These are phyloP conservation scores for Cylloceria caligata DNA, from an alignment of 2,888 invertebrate species.

Conservation along the genomic window DNA sequence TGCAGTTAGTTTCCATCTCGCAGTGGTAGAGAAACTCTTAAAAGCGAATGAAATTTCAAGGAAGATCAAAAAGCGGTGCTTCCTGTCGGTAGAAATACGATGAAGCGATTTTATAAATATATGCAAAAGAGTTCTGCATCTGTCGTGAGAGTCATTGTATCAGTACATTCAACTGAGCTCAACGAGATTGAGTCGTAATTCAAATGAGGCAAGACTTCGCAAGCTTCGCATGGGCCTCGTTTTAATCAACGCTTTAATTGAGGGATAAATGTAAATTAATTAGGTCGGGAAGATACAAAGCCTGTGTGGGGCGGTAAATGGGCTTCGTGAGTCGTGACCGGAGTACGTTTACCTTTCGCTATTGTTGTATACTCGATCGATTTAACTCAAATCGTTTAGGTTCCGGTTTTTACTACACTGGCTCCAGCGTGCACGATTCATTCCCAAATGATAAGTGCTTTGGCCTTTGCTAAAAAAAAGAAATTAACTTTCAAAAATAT, in stretches of 20 bases:
- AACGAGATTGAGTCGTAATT: constrained; percentile 41
- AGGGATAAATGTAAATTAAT: constrained; percentile 77
- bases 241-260: constrained; percentile 79
- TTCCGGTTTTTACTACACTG: background rate
- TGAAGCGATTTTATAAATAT: constrained; percentile 8
- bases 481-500: background rate
- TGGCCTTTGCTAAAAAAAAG: background rate
- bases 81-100: background rate
- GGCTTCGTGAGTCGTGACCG: constrained; percentile 68
- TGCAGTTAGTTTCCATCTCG: constrained; percentile 25
- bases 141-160: constrained; percentile 3
- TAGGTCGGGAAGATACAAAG: constrained; percentile 50
- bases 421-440: constrained; percentile 9
- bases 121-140: background rate
- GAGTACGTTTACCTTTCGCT: constrained; percentile 49
- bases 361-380: constrained; percentile 48
- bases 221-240: constrained; percentile 70
- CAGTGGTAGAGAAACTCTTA: background rate
- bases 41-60: constrained; percentile 17
- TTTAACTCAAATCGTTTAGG: constrained; percentile 53
- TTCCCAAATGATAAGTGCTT: background rate
- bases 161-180: background rate
- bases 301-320: constrained; percentile 58
- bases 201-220: constrained; percentile 42
- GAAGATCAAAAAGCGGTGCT: background rate